Conservation (phyloP, 2,797 vertebrate species). For the Huso huso region DNA sequence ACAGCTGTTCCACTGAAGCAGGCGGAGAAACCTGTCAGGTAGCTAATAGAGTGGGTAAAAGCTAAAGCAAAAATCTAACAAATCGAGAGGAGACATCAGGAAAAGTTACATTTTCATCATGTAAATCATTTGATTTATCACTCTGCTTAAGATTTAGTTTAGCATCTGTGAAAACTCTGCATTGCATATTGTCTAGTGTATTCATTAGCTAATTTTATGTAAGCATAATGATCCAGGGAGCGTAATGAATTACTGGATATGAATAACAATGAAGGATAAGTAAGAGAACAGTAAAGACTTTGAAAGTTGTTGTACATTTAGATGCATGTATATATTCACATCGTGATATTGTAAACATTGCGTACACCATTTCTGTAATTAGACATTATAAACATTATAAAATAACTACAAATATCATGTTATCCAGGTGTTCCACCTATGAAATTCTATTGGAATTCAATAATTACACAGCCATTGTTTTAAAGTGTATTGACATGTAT, state of each 20-base stretch:
- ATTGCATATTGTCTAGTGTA: conserved; percentile 53
- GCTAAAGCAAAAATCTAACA: background rate
- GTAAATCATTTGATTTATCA: background rate
- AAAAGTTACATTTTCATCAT: background rate
- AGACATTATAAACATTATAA: too few species aligned
- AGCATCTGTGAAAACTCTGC: background rate
- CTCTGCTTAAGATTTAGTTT: background rate
- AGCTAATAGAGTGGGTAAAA: background rate
- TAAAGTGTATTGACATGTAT: too few species aligned
- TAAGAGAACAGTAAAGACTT: conserved; percentile 49
- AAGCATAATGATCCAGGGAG: conserved; percentile 55
- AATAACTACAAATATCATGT: too few species aligned
- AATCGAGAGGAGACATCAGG: background rate
- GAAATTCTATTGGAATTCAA: too few species aligned
- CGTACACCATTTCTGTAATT: too few species aligned
- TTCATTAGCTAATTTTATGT: conserved; percentile 63
- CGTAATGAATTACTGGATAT: conserved; percentile 55
- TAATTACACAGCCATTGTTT: too few species aligned
- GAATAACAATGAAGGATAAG: conserved; percentile 48
- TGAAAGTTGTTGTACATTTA: conserved; percentile 60
- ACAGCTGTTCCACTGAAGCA: background rate
- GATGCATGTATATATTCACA: conserved; percentile 41
- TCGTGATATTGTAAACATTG: too few species aligned
- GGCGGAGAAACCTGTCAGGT: background rate
- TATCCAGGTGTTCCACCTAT: too few species aligned